Conservation (phyloP, 2,797 vertebrate species). For the Lycodopsis pacificus region DNA sequence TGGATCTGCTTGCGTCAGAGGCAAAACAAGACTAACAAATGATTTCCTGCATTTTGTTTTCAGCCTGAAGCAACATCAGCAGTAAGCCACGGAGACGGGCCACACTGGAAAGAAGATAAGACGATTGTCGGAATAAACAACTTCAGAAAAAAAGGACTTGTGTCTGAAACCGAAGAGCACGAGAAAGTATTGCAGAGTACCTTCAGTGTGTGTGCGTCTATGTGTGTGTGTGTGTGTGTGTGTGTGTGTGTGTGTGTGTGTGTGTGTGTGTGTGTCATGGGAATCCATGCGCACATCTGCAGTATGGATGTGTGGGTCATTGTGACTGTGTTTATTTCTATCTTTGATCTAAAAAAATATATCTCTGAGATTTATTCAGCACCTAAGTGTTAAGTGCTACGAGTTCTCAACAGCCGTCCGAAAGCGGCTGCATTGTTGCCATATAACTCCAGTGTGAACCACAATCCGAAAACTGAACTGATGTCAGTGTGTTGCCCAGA, state of each 20-base stretch:
- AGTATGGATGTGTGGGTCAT: constrained; percentile 47
- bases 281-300: constrained; percentile 27
- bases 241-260: constrained; percentile 19
- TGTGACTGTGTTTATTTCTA: constrained; percentile 63
- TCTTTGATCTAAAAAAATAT: constrained; percentile 61
- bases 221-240: constrained; percentile 10
- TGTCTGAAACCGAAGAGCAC: constrained; percentile 39
- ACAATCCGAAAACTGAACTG: constrained; percentile 72
- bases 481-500: constrained; percentile 74
- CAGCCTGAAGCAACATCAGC: constrained; percentile 86
- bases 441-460: constrained; percentile 70
- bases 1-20: constrained; percentile 44
- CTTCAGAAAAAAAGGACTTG: constrained; percentile 56
- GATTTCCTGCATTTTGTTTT: constrained; percentile 72
- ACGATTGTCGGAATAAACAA: constrained; percentile 61
- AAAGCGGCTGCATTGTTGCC: constrained; percentile 57
- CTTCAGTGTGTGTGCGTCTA: constrained; percentile 27
- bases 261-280: constrained; percentile 29
- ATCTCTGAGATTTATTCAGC: constrained; percentile 63
- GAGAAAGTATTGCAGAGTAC: constrained; percentile 55
- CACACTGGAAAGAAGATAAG: constrained; percentile 47
- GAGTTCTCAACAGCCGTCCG: constrained; percentile 51
- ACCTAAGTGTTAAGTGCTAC: constrained; percentile 67
- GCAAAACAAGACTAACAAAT: constrained; percentile 68
- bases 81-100: constrained; percentile 68